Evolutionary conservation across 2,888 invertebrate genomes (phyloP), one percentile per base, ranked within the genome.

Genomic region (Spodoptera exigua): DNA sequence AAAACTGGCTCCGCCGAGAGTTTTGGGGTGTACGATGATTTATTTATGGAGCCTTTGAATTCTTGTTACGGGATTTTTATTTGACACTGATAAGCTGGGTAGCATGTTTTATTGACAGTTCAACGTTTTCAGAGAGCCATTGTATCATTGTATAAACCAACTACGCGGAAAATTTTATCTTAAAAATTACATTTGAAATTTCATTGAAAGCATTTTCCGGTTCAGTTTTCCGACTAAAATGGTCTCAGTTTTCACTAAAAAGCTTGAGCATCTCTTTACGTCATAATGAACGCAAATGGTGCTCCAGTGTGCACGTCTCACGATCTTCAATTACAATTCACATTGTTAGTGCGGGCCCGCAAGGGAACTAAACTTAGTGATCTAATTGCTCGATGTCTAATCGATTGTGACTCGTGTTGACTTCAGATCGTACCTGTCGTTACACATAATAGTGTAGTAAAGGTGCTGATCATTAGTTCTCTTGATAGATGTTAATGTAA

Each of bases 301-400:
- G 47, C 60, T 64, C 58, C 54, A 58, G 46, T 61, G 55, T 61
- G 72, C 63, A 56, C 72, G 54, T 62, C 57, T 34, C 48, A 59
- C 47, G 66, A 66, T 70, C 70, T 70, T 70, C 70, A 68, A 76
- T 74, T 76, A 74, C 74, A 58, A 70, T 68, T 74, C 67, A 70
- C 72, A 72, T 72, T 76, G 76, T 74, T 68, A 68, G 67, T 64
- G 47, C 47, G 62, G 48, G 59, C 70, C 64, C 74, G 63, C 76
- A 40, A 61, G 77, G 70, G 74, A 76, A 63, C 70, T 43, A 46
- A 76, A 77, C 74, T 77, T 76, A 68, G 77, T 49, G 77, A 70
- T 77, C 77, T 76, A 77, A 77, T 77, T 77, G 72, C 59, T 74
- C 57, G 53, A 66, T 74, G 77, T 72, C 66, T 72, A 74, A 76